Percentiles rank a stretch among this genome's conserved stretches.
Evolutionary conservation across 2,113 vertebrate species (phyloP).

Genomic region (Tragelaphus strepsiceros): DNA sequence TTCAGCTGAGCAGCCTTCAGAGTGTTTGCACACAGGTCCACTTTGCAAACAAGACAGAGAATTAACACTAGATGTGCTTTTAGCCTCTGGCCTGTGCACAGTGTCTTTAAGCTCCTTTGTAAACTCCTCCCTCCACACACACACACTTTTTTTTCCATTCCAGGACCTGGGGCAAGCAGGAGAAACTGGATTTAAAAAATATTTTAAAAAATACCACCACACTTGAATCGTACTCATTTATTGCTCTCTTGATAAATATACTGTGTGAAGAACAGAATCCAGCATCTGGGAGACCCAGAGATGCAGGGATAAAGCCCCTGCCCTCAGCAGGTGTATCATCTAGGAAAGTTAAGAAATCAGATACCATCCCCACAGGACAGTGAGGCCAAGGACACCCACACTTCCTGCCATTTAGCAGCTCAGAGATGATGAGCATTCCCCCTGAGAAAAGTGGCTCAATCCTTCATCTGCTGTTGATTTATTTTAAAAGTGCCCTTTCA

Average conservation of each 20-base stretch:
- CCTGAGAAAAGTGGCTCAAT: neutral
- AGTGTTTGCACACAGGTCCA: neutral
- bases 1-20: neutral
- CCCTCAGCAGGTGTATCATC: neutral
- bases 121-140: neutral
- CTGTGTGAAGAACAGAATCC: neutral
- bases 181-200: neutral
- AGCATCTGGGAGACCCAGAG: neutral
- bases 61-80: neutral
- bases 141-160: neutral
- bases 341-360: neutral
- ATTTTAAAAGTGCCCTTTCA: neutral
- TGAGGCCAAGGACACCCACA: accelerated
- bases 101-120: neutral
- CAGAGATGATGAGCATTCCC: neutral
- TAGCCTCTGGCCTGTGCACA: neutral
- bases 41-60: neutral
- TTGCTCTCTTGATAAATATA: neutral
- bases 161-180: neutral
- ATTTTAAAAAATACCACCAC: neutral
- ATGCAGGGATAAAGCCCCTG: neutral
- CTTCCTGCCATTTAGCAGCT: neutral
- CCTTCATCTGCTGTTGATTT: neutral
- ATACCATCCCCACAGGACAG: neutral
- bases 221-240: neutral